Evolutionary conservation across 2,797 vertebrate species (phyloP), one percentile per base, ranked within the genome.

Genomic region (Pithecia hirsuta): DNA sequence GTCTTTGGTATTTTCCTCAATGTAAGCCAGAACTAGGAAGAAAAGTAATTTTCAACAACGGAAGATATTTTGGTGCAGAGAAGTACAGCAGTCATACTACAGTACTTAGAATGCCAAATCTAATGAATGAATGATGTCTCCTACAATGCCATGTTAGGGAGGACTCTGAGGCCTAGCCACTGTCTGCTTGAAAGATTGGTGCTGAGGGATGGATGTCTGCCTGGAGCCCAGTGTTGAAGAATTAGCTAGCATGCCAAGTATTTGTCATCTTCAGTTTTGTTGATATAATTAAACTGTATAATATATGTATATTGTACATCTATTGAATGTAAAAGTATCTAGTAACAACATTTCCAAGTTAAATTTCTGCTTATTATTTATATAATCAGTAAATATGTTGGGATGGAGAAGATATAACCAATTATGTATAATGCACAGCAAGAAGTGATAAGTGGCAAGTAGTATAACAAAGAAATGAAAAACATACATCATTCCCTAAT

Each of bases 261-360:
- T 50, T 78, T 93, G 22, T 57, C 36, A 19, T 57, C 61, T 72
- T 82, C n/a, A 59, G 12, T 64, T 91, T 57, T 39, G 17, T 5
- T 67, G 33, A 89, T 64, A 91, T 86, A 64, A 76, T 30, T 52
- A 75, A 79, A 70, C 14, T 91, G 12, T 44, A 8, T 89, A 74
- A 87, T 41, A 26, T 81, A 41, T 10, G 7, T 81, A 75, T 15
- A 44, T 46, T 48, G 20, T 1, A 41, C 14, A 28, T 75, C 15
- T 86, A 5, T 2, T 70, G 44, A 85, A 83, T 72, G 12, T 13
- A 55, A 95, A 85, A 48, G 24, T 52, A 87, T 44, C 19, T 67
- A n/a, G 22, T 85, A 88, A 76, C 55, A 88, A 91, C 26, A 93
- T 78, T 86, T 84, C 50, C 55, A 96, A 78, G 24, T 75, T 92